Percentiles rank a stretch among this genome's conserved stretches.
phyloP scores from a whole-genome alignment of 2,888 invertebrate genomes.

The Myathropa florea region DNA sequence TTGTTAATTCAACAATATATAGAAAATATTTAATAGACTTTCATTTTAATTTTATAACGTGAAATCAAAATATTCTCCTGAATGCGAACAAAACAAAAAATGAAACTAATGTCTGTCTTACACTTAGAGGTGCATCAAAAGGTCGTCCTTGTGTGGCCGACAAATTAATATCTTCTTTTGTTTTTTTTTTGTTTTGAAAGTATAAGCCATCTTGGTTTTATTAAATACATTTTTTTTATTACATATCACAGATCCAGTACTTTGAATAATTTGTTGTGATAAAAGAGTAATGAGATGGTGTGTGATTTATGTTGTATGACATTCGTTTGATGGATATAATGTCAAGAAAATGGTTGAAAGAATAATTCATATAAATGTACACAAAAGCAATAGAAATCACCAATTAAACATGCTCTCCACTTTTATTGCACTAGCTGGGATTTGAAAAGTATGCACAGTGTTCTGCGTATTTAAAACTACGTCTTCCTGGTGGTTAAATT shows the following conservation, averaged over 20 bases:
- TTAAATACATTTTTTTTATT: slow-evolving; percentile 74
- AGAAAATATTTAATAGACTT: slow-evolving; percentile 52
- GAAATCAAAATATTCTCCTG: slow-evolving; percentile 25
- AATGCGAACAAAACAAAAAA: slow-evolving; percentile 7
- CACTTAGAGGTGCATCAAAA: slow-evolving; percentile 15
- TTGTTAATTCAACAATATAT: slow-evolving; percentile 29
- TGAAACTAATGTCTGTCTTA: slow-evolving; percentile 17
- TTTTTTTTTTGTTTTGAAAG: slow-evolving; percentile 46
- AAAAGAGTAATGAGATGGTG: slow-evolving; percentile 53
- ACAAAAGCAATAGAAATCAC: background rate
- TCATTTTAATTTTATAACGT: slow-evolving; percentile 25
- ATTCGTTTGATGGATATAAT: background rate
- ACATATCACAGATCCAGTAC: slow-evolving; percentile 81
- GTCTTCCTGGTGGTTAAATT: no score
- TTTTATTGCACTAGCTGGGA: background rate
- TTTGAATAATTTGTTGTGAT: slow-evolving; percentile 72
- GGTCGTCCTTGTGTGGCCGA: slow-evolving; percentile 58
- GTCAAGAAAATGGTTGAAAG: background rate
- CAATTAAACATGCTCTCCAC: background rate
- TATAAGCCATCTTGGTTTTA: slow-evolving; percentile 57
- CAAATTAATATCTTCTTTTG: slow-evolving; percentile 20
- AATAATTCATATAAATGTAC: background rate
- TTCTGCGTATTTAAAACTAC: no score
- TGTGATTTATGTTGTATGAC: slow-evolving; percentile 31
- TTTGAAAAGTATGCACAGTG: no score